Percentiles rank a stretch among this genome's conserved stretches.
Evolutionary conservation across 1,140 invertebrate genomes (phyloP).

Genomic region (Drosophila rhopaloa): DNA sequence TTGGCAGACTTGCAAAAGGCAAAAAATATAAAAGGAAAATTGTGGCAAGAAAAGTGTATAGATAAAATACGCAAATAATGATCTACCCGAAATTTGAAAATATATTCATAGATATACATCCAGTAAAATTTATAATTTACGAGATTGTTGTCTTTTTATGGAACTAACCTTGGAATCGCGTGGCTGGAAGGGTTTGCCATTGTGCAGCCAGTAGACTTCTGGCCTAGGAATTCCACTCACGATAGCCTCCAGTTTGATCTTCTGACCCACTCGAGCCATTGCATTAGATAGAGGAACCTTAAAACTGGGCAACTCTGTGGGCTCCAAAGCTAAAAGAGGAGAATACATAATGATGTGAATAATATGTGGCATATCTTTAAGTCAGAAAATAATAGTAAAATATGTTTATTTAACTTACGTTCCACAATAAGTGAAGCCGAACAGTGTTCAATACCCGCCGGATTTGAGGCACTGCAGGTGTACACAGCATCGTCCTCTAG

Average conservation of each 20-base stretch:
- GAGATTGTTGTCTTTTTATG: background rate
- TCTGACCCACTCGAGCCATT: conserved; percentile 88
- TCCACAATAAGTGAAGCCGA: conserved; percentile 91
- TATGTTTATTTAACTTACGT: conserved; percentile 85
- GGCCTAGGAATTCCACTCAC: conserved; percentile 91
- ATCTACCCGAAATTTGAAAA: background rate
- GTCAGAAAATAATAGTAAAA: too few species aligned
- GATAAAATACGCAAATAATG: conserved; percentile 6
- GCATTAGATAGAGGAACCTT: conserved; percentile 88
- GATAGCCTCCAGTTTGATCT: conserved; percentile 89
- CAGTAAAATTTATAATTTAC: background rate
- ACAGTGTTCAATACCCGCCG: conserved; percentile 89
- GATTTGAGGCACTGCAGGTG: conserved; percentile 90
- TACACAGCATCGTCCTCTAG: conserved; percentile 89
- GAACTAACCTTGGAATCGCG: conserved; percentile 78
- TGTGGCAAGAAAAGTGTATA: background rate
- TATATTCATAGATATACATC: background rate
- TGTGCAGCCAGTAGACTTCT: conserved; percentile 88
- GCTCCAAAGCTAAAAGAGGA: conserved; percentile 86
- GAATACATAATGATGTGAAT: too few species aligned
- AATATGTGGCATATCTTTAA: too few species aligned
- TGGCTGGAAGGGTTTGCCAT: conserved; percentile 86
- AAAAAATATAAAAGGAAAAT: background rate
- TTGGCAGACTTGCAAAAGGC: background rate
- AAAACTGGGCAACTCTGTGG: conserved; percentile 88